Conservation (phyloP, 2,888 invertebrate species). For the Cheilosia vulpina region DNA sequence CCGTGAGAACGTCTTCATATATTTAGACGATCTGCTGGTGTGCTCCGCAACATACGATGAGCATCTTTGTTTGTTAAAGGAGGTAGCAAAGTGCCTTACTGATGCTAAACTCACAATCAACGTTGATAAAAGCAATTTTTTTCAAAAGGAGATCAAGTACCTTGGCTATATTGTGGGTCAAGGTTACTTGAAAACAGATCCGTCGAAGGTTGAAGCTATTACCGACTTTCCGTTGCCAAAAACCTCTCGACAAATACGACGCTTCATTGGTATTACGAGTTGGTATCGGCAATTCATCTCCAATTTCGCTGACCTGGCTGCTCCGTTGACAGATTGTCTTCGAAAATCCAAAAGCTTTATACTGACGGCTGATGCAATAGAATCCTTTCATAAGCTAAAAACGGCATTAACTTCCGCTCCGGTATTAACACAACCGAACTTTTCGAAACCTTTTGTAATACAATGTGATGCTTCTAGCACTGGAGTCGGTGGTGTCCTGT, state of each 20-base stretch:
- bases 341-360: not conserved
- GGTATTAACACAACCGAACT: too few species aligned
- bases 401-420: not conserved
- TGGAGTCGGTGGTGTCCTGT: not conserved
- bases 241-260: not conserved
- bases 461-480: not conserved
- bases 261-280: not conserved
- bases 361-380: not conserved
- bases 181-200: not conserved
- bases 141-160: not conserved
- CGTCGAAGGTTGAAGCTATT: not conserved
- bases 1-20: not conserved
- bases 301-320: not conserved
- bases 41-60: too few species aligned
- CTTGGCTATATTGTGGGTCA: not conserved
- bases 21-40: not conserved
- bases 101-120: too few species aligned
- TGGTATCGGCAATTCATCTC: not conserved
- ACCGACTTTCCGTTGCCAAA: not conserved
- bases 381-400: not conserved
- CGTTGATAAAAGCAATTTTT: too few species aligned
- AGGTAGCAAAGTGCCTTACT: too few species aligned
- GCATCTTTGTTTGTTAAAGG: too few species aligned
- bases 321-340: too few species aligned
- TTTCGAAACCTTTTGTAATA: not conserved